Evolutionary conservation across 2,888 invertebrate genomes (phyloP).

Genomic region (Conus canariensis): DNA sequence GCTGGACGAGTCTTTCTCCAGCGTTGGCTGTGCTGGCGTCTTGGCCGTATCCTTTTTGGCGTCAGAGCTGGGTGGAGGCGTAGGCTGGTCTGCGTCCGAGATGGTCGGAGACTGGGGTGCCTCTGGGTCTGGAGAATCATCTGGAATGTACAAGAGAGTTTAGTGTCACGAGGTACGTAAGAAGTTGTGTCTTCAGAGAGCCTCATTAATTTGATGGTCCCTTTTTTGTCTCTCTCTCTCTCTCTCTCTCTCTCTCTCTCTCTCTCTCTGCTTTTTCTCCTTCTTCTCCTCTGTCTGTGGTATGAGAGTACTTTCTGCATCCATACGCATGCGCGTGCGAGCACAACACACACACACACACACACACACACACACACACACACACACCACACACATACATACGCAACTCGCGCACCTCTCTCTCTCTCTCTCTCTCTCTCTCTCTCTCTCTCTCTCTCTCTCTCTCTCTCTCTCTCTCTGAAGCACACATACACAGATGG

Average conservation of each 20-base stretch:
- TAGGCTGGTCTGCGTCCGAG: background rate
- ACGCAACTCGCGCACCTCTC: too few species aligned
- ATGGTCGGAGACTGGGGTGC: background rate
- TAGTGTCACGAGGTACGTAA: background rate
- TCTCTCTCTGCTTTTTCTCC: background rate
- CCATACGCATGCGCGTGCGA: too few species aligned
- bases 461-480: background rate
- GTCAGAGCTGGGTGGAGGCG: too few species aligned
- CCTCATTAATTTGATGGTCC: too few species aligned
- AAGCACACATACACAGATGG: background rate
- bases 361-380: conserved; percentile 8
- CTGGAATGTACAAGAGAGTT: background rate
- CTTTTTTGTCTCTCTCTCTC: too few species aligned
- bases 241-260: too few species aligned
- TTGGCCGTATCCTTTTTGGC: background rate
- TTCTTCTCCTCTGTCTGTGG: background rate
- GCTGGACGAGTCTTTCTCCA: background rate
- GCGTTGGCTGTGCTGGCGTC: background rate
- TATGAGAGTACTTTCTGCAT: too few species aligned
- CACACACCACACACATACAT: background rate
- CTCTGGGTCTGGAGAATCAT: background rate
- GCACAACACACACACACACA: background rate
- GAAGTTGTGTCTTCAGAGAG: too few species aligned
- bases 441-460: too few species aligned
- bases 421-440: too few species aligned